Evolutionary conservation across 2,888 invertebrate genomes (phyloP).

Genomic region (Plusia festucae): DNA sequence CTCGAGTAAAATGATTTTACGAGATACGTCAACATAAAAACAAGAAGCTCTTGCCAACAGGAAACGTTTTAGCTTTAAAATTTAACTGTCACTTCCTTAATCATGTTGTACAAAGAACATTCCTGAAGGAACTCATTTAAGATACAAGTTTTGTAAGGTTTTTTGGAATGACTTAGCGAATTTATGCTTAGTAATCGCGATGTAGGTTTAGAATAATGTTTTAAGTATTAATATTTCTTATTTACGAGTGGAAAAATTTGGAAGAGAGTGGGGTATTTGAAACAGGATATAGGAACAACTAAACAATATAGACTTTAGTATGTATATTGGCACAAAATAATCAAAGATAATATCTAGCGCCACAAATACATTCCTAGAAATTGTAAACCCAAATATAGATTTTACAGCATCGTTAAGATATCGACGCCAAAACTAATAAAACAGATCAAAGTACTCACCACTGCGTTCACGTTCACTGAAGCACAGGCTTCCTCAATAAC

Average conservation of each 20-base stretch:
- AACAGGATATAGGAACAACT: too few relatives aligned
- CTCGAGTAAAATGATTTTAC: background rate
- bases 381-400: slow-evolving; percentile 24
- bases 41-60: slow-evolving; percentile 36
- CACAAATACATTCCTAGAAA: background rate
- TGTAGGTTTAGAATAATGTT: too few relatives aligned
- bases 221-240: too few relatives aligned
- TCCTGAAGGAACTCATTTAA: background rate
- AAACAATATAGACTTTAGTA: too few relatives aligned
- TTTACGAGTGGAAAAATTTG: too few relatives aligned
- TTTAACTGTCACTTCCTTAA: slow-evolving; percentile 31
- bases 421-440: slow-evolving; percentile 20
- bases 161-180: too few relatives aligned
- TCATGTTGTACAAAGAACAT: slow-evolving; percentile 33
- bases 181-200: too few relatives aligned
- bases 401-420: slow-evolving; percentile 37
- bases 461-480: slow-evolving; percentile 78
- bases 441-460: slow-evolving; percentile 74
- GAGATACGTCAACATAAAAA: slow-evolving; percentile 20
- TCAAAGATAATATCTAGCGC: background rate
- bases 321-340: too few relatives aligned
- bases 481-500: slow-evolving; percentile 84
- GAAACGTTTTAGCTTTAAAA: slow-evolving; percentile 17
- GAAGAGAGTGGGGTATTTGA: too few relatives aligned
- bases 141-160: too few relatives aligned